phyloP scores from a whole-genome alignment of 1,140 invertebrate genomes.

The Drosophila ogumai region DNA sequence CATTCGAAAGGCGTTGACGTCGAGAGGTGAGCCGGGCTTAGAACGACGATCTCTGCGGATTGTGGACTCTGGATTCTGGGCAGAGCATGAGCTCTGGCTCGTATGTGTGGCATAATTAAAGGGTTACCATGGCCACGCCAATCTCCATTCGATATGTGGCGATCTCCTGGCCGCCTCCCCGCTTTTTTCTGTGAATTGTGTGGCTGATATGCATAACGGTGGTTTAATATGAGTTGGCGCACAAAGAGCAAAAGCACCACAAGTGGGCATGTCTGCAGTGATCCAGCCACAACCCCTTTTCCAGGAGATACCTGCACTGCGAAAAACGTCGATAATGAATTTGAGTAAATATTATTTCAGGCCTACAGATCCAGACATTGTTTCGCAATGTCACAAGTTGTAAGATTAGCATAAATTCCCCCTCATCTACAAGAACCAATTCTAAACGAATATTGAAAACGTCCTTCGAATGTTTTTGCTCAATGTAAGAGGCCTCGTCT shows the following conservation, averaged over 20 bases:
- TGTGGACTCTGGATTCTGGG: conserved; percentile 19
- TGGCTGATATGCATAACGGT: conserved; percentile 79
- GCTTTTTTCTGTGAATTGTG: conserved; percentile 52
- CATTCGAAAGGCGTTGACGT: conserved; percentile 80
- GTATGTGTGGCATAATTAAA: conserved; percentile 75
- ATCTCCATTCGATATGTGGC: conserved; percentile 64
- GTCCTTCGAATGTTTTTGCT: neutral
- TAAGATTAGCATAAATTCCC: neutral
- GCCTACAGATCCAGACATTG: neutral
- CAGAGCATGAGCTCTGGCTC: conserved; percentile 7
- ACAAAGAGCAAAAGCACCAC: conserved; percentile 54
- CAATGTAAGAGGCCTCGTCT: conserved; percentile 16
- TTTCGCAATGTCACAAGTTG: neutral
- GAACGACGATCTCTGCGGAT: conserved; percentile 34
- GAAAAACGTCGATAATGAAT: conserved; percentile 4
- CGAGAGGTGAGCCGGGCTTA: conserved; percentile 46
- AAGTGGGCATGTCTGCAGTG: conserved; percentile 71
- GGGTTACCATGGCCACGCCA: conserved; percentile 76
- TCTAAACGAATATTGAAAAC: neutral
- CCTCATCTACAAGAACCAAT: neutral
- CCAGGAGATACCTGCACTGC: conserved; percentile 16
- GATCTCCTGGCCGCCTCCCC: conserved; percentile 30
- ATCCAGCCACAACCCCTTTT: conserved; percentile 29
- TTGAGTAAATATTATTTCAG: too few species aligned
- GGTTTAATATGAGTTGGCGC: conserved; percentile 80